Conservation (phyloP, 2,113 vertebrate species). For the Lathamus discolor region DNA sequence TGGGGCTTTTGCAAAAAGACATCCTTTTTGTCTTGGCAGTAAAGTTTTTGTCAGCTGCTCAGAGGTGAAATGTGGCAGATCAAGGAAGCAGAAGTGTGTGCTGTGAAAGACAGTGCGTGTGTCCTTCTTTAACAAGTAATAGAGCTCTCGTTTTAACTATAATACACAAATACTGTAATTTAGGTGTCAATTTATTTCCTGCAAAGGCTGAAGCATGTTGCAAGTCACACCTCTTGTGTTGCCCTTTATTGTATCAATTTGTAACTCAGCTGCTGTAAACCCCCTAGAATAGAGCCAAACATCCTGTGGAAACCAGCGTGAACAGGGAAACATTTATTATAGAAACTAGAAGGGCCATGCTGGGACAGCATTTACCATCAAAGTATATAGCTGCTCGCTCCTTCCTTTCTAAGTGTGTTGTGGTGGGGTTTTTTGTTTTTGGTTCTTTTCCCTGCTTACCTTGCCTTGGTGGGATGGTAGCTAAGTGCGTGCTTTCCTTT, state of each 20-base stretch:
- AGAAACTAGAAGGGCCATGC: neutral
- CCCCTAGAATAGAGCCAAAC: neutral
- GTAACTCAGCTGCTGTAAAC: neutral
- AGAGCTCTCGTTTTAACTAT: neutral
- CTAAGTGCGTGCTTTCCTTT: neutral
- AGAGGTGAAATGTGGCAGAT: neutral
- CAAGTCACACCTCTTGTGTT: neutral
- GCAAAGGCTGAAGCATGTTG: neutral
- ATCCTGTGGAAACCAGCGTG: neutral
- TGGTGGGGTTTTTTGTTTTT: neutral
- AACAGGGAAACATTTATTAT: neutral
- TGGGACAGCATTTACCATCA: neutral
- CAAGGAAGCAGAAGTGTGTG: neutral
- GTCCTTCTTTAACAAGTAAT: neutral
- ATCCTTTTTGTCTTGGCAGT: neutral
- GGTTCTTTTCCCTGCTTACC: neutral
- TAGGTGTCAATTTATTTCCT: neutral
- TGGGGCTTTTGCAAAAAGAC: neutral
- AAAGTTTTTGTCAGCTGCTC: neutral
- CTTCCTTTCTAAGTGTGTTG: neutral
- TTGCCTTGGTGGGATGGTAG: neutral
- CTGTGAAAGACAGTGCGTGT: neutral
- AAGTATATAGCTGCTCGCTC: neutral
- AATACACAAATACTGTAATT: neutral
- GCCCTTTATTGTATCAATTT: neutral